A percentile compares a stretch with the other conserved stretches of the same genome.
Conservation (phyloP, 53 echinoderm and acorn worm genomes). For the Echinarachnius parma region DNA sequence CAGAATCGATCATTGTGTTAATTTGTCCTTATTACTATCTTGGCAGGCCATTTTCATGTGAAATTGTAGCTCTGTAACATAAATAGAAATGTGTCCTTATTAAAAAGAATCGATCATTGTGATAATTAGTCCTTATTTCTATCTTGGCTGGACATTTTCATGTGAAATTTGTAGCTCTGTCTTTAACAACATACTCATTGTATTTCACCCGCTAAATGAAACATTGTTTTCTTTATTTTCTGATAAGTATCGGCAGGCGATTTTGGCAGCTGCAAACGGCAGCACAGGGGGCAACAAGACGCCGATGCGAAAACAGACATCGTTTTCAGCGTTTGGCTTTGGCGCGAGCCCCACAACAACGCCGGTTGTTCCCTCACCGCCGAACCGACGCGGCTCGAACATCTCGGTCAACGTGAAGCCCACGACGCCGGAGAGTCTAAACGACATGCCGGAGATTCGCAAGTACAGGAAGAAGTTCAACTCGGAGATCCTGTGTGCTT, state of each 20-base stretch:
- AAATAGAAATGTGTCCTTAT: too few relatives aligned
- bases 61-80: too few relatives aligned
- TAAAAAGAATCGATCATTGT: too few relatives aligned
- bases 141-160: too few relatives aligned
- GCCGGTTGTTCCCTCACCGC: conserved; percentile 45
- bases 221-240: too few relatives aligned
- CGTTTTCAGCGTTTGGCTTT: conserved; percentile 93
- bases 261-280: conserved; percentile 24
- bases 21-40: too few relatives aligned
- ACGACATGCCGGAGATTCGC: conserved; percentile 97
- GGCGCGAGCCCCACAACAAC: conserved; percentile 68
- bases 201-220: too few relatives aligned
- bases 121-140: too few relatives aligned
- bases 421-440: conserved; percentile 89
- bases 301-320: conserved; percentile 90
- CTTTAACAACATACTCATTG: too few relatives aligned
- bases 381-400: conserved; percentile 80
- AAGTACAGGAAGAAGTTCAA: conserved; percentile 99
- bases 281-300: conserved; percentile 59
- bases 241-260: conserved; percentile 78
- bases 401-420: conserved; percentile 99
- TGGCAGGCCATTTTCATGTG: too few relatives aligned
- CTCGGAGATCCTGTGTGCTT: conserved; percentile 96
- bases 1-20: too few relatives aligned
- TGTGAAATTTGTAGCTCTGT: too few relatives aligned